phyloP scores from a whole-genome alignment of 2,888 invertebrate species.

The Clepsis dumicolana region DNA sequence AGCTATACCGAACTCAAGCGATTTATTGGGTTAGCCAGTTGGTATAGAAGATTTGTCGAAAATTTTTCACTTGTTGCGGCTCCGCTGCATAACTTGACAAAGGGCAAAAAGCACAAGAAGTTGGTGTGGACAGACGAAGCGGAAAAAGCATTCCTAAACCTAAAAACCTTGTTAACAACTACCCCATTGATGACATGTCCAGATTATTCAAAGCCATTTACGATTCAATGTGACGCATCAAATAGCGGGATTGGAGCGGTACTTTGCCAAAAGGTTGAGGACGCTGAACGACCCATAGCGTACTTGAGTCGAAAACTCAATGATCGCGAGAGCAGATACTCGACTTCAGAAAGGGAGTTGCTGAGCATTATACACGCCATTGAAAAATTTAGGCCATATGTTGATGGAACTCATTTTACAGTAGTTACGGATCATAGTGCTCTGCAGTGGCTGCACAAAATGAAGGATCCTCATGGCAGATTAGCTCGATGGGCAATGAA shows the following conservation, averaged over 20 bases:
- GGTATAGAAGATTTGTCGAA: slow-evolving; percentile 12
- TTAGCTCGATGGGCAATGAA: slow-evolving; percentile 50
- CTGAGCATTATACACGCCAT: slow-evolving; percentile 41
- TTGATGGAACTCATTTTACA: slow-evolving; percentile 47
- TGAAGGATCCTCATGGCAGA: slow-evolving; percentile 44
- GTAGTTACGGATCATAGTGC: slow-evolving; percentile 51
- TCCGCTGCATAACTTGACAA: slow-evolving; percentile 12
- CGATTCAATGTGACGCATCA: slow-evolving; percentile 18
- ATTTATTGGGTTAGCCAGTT: slow-evolving; percentile 18
- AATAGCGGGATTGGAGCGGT: slow-evolving; percentile 20
- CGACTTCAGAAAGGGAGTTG: slow-evolving; percentile 40
- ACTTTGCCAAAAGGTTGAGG: background rate
- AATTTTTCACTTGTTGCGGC: slow-evolving; percentile 12
- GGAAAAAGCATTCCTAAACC: background rate
- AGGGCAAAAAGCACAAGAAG: slow-evolving; percentile 7
- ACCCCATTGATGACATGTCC: background rate
- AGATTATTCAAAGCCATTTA: background rate
- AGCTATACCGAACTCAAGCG: slow-evolving; percentile 18
- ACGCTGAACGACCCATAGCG: slow-evolving; percentile 2
- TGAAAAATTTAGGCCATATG: slow-evolving; percentile 46
- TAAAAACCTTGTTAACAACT: background rate
- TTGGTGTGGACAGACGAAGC: slow-evolving; percentile 15
- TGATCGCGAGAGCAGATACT: slow-evolving; percentile 34
- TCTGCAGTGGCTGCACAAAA: slow-evolving; percentile 49
- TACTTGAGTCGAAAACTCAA: slow-evolving; percentile 18